Evolutionary conservation across 2,888 invertebrate species (phyloP).

Genomic region (Phlogophora meticulosa): DNA sequence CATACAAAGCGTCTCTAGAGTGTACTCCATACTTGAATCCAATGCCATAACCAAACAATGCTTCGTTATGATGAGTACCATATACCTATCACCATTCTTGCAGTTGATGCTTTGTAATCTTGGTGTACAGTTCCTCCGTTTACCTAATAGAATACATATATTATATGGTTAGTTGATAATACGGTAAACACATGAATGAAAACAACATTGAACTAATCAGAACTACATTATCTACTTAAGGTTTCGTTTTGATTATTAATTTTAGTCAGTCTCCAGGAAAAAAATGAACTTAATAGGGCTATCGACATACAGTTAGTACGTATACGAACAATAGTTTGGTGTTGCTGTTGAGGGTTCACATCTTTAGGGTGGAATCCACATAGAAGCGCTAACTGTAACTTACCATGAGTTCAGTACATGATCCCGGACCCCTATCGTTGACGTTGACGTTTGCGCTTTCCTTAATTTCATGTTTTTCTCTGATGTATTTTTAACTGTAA

Average conservation of each 20-base stretch:
- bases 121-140: constrained; percentile 9
- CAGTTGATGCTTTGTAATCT: background rate
- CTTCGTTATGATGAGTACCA: background rate
- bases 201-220: background rate
- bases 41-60: constrained; percentile 12
- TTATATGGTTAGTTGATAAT: background rate
- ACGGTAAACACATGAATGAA: constrained; percentile 4
- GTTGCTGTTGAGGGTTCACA: too few species aligned
- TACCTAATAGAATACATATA: background rate
- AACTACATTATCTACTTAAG: background rate
- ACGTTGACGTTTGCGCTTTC: too few species aligned
- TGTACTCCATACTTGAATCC: background rate
- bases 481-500: too few species aligned
- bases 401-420: too few species aligned
- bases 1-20: constrained; percentile 25
- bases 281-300: background rate
- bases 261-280: background rate
- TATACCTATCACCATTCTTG: background rate
- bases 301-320: background rate
- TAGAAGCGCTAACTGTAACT: too few species aligned
- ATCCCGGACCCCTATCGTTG: too few species aligned
- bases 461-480: too few species aligned
- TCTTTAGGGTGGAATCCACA: too few species aligned
- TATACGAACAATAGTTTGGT: too few species aligned
- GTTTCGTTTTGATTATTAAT: background rate